These are phyloP conservation scores for Notiomystis cincta DNA, from an alignment of 2,113 vertebrate genomes.

Conservation along the genomic window DNA sequence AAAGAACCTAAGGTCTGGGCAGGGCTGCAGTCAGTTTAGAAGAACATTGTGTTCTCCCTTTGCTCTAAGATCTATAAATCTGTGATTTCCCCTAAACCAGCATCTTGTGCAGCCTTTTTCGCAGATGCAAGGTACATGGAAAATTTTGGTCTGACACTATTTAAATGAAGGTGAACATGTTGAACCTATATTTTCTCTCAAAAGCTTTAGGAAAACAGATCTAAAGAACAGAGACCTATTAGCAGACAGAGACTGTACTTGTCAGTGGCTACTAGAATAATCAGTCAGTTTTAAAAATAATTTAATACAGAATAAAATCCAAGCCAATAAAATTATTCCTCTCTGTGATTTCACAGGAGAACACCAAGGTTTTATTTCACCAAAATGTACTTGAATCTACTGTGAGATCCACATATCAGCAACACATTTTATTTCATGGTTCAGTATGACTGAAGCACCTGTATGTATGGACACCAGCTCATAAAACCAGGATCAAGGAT, in stretches of 20 bases:
- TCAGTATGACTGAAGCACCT: background rate
- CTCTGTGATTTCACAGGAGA: background rate
- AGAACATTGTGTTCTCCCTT: background rate
- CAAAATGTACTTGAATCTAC: background rate
- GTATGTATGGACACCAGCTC: background rate
- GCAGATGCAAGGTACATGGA: background rate
- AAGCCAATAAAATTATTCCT: background rate
- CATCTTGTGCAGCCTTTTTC: background rate
- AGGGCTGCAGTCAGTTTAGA: background rate
- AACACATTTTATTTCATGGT: background rate
- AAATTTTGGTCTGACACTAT: background rate
- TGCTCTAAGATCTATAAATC: background rate
- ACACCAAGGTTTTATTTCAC: background rate
- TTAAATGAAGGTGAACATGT: background rate
- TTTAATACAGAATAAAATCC: background rate
- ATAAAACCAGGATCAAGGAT: background rate
- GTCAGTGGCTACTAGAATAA: background rate
- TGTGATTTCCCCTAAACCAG: background rate
- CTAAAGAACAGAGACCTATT: background rate
- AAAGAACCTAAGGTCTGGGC: background rate
- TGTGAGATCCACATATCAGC: accelerated
- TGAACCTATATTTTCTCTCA: background rate
- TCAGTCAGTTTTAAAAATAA: background rate
- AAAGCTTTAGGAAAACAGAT: background rate
- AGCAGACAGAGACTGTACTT: background rate